Evolutionary conservation across 2,113 vertebrate genomes (phyloP).

Genomic region (Thalassoma bifasciatum): DNA sequence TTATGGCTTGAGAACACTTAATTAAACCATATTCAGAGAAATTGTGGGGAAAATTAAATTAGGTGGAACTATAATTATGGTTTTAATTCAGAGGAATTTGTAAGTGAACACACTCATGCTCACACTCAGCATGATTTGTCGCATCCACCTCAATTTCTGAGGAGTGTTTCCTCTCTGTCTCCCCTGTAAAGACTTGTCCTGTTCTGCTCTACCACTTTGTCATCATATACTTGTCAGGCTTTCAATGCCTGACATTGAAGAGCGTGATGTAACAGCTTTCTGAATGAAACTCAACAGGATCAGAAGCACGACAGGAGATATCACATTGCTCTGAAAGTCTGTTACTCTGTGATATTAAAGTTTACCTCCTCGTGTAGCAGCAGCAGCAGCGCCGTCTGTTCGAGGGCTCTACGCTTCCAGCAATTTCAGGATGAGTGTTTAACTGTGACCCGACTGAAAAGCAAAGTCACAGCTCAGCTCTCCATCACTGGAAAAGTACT

Average conservation of each 20-base stretch:
- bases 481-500: slow-evolving; percentile 42
- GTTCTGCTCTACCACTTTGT: background rate
- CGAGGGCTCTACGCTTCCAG: slow-evolving; percentile 25
- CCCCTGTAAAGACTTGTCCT: background rate
- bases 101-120: background rate
- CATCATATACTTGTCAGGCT: background rate
- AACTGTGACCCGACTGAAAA: slow-evolving; percentile 58
- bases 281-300: background rate
- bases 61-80: slow-evolving; percentile 37
- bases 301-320: slow-evolving; percentile 9
- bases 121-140: background rate
- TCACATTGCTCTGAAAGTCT: background rate
- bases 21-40: slow-evolving; percentile 54
- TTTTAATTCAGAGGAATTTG: slow-evolving; percentile 25
- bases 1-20: slow-evolving; percentile 42
- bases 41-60: slow-evolving; percentile 50
- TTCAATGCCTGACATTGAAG: background rate
- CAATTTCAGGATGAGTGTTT: slow-evolving; percentile 49
- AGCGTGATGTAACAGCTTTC: background rate
- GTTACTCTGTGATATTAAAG: background rate
- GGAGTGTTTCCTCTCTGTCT: background rate
- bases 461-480: slow-evolving; percentile 46
- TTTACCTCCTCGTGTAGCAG: slow-evolving; percentile 14
- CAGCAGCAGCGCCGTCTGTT: slow-evolving; percentile 15
- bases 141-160: background rate